Evolutionary conservation across 2,113 vertebrate genomes (phyloP).

Genomic region (Paradoxurus hermaphroditus): DNA sequence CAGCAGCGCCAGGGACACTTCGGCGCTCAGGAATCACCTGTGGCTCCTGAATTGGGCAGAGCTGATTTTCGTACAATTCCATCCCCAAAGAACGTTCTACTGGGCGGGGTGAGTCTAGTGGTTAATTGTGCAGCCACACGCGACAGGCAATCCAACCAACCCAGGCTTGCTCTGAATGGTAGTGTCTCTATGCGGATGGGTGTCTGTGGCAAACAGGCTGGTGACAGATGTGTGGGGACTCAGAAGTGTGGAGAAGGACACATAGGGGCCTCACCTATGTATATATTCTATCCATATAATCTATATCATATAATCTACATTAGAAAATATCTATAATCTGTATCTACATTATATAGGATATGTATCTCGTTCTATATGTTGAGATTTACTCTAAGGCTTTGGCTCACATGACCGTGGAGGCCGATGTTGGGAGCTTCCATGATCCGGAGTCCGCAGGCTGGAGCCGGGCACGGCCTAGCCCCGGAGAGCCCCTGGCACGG

Average conservation of each 20-base stretch:
- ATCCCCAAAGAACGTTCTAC: fast-evolving
- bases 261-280: background rate
- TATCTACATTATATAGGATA: too few species aligned
- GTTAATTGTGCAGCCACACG: fast-evolving
- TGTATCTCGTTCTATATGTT: background rate
- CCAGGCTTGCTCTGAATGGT: too few species aligned
- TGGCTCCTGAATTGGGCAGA: fast-evolving
- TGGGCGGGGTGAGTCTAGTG: fast-evolving
- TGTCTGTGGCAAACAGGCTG: fast-evolving
- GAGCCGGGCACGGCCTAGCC: background rate
- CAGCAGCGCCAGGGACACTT: fast-evolving
- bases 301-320: background rate
- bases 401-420: background rate
- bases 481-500: background rate
- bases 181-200: background rate
- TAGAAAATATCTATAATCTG: background rate
- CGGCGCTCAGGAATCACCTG: fast-evolving
- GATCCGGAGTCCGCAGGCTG: background rate
- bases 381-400: background rate
- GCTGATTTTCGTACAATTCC: background rate
- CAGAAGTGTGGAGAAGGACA: background rate
- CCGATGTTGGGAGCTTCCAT: background rate
- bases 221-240: background rate
- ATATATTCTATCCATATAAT: background rate
- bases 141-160: background rate